Conservation (phyloP, 2,888 invertebrate genomes). For the Metopia argyrocephala region DNA sequence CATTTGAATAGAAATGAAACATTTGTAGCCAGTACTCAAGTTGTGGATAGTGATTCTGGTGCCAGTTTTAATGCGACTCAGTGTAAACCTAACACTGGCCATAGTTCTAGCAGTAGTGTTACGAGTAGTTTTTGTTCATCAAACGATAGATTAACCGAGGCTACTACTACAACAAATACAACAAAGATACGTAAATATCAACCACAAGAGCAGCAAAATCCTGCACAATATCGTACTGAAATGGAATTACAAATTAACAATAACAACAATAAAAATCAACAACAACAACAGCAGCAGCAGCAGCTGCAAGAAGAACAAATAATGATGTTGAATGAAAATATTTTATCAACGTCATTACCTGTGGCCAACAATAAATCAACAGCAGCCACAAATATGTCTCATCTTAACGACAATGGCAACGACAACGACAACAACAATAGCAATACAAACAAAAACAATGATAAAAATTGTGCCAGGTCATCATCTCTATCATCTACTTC, state of each 20-base stretch:
- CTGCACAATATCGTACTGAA: slow-evolving; percentile 71
- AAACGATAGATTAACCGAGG: slow-evolving; percentile 66
- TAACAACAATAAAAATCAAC: slow-evolving; percentile 69
- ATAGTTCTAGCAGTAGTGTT: slow-evolving; percentile 72
- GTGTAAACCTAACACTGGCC: slow-evolving; percentile 1
- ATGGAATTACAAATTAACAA: slow-evolving; percentile 74
- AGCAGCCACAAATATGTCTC: slow-evolving; percentile 59
- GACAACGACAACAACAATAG: slow-evolving; percentile 61
- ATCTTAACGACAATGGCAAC: slow-evolving; percentile 50
- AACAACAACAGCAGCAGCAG: slow-evolving; percentile 65
- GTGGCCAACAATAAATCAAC: slow-evolving; percentile 52
- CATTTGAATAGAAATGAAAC: slow-evolving; percentile 48
- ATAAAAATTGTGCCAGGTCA: slow-evolving; percentile 62
- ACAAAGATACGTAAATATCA: slow-evolving; percentile 70
- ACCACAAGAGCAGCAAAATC: slow-evolving; percentile 62
- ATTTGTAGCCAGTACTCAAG: slow-evolving; percentile 44
- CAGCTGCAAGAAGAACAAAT: slow-evolving; percentile 42
- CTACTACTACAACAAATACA: slow-evolving; percentile 70
- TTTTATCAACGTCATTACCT: slow-evolving; percentile 63
- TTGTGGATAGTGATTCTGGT: slow-evolving; percentile 11
- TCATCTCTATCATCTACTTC: slow-evolving; percentile 26
- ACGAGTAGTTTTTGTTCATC: slow-evolving; percentile 71
- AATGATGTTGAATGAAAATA: slow-evolving; percentile 66
- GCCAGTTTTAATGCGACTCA: slow-evolving; percentile 2
- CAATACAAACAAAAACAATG: slow-evolving; percentile 66